Evolutionary conservation across 2,888 invertebrate genomes (phyloP).

Genomic region (Periphyllus acericola): DNA sequence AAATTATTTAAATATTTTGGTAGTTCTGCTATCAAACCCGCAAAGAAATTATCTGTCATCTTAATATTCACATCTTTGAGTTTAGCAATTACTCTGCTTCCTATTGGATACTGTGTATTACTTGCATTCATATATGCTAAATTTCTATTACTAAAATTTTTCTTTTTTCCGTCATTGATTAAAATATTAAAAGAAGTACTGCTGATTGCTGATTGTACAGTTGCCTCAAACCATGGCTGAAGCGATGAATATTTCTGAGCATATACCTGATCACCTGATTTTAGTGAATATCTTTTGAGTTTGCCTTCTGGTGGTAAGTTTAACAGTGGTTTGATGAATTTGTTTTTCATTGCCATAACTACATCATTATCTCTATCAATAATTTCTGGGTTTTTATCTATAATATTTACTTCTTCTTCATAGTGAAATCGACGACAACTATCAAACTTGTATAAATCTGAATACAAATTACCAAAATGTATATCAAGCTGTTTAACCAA

Average conservation of each 20-base stretch:
- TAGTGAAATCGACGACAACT: neutral
- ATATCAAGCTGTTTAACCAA: neutral
- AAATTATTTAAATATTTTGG: slow-evolving; percentile 80
- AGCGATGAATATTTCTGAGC: neutral
- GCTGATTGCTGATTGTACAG: neutral
- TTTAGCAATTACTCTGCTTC: slow-evolving; percentile 85
- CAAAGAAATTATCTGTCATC: slow-evolving; percentile 73
- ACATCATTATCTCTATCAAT: neutral
- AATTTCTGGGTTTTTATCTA: neutral
- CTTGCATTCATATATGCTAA: neutral
- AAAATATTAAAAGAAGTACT: neutral
- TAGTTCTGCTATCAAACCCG: slow-evolving; percentile 84
- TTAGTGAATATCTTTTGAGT: neutral
- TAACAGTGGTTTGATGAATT: neutral
- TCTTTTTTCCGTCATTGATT: neutral
- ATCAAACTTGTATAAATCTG: neutral
- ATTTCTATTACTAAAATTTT: neutral
- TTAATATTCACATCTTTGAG: slow-evolving; percentile 71
- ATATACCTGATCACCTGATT: neutral
- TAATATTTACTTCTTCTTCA: neutral
- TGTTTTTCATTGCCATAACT: neutral
- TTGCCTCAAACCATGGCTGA: neutral
- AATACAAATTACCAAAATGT: neutral
- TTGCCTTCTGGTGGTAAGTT: neutral
- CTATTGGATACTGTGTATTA: slow-evolving; percentile 73